phyloP scores from a whole-genome alignment of 2,797 vertebrate genomes.

The Chelidonichthys spinosus region DNA sequence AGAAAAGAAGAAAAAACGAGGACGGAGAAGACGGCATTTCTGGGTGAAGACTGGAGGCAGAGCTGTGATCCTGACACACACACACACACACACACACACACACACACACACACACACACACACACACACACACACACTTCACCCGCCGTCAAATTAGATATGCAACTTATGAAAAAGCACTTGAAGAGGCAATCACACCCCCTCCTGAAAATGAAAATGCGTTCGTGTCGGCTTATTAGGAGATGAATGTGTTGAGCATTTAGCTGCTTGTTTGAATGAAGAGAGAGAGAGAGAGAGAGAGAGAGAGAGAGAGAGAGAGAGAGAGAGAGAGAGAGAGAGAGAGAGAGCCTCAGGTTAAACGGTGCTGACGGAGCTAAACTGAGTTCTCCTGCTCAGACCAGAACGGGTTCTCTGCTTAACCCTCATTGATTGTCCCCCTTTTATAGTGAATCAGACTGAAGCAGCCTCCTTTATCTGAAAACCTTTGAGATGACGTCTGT shows the following conservation, averaged over 20 bases:
- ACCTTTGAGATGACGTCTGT: neutral
- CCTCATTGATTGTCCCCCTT: neutral
- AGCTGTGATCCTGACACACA: conserved; percentile 49
- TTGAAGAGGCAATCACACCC: conserved; percentile 73
- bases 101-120: too few relatives aligned
- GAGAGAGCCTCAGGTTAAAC: neutral
- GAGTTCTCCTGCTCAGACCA: neutral
- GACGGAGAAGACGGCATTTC: conserved; percentile 46
- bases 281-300: conserved; percentile 48
- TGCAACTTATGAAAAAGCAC: conserved; percentile 69
- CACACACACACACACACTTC: conserved; percentile 56
- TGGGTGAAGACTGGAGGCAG: conserved; percentile 67
- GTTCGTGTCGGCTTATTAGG: conserved; percentile 67
- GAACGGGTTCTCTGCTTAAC: neutral
- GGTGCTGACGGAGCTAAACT: neutral
- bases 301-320: conserved; percentile 44
- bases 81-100: too few relatives aligned
- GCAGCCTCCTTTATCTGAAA: neutral
- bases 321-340: conserved; percentile 46
- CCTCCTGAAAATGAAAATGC: conserved; percentile 49
- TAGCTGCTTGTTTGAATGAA: conserved; percentile 69
- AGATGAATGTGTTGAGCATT: conserved; percentile 72
- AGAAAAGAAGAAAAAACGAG: conserved; percentile 40
- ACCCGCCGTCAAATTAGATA: conserved; percentile 74
- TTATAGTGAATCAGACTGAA: neutral